Conservation (phyloP, 2,888 invertebrate genomes). For the Chironomus tentans region DNA sequence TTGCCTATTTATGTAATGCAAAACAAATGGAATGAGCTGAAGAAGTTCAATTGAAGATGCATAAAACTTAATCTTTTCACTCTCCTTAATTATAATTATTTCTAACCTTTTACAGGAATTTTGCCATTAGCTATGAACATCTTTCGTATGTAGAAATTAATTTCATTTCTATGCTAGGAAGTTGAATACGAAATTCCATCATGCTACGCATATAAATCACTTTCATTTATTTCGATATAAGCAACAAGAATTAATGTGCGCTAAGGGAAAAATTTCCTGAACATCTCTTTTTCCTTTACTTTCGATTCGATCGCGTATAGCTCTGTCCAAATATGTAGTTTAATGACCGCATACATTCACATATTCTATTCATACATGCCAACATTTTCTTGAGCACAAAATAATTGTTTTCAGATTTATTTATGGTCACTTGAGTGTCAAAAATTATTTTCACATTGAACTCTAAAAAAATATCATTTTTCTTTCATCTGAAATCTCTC, state of each 20-base stretch:
- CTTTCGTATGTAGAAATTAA: too few species aligned
- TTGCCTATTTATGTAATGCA: too few species aligned
- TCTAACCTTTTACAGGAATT: too few species aligned
- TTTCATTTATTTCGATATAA: not conserved
- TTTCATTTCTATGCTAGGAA: too few species aligned
- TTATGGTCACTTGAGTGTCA: constrained; percentile 10
- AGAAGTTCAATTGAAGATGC: too few species aligned
- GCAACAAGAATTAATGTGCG: constrained; percentile 7
- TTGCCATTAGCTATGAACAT: too few species aligned
- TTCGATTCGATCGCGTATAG: not conserved
- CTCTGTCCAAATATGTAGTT: not conserved
- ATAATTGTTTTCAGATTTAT: not conserved
- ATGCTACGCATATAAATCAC: constrained; percentile 8
- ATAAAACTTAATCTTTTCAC: too few species aligned
- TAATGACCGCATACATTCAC: not conserved
- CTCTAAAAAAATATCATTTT: not conserved
- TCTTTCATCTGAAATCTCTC: not conserved
- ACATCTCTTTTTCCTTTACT: not conserved
- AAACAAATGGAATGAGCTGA: too few species aligned
- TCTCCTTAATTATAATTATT: too few species aligned
- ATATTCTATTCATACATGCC: too few species aligned
- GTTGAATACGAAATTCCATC: not conserved
- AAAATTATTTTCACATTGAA: constrained; percentile 14
- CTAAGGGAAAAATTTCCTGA: not conserved
- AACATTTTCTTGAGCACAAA: too few species aligned